Evolutionary conservation across 2,797 vertebrate genomes (phyloP).

Genomic region (Ciconia nigra): DNA sequence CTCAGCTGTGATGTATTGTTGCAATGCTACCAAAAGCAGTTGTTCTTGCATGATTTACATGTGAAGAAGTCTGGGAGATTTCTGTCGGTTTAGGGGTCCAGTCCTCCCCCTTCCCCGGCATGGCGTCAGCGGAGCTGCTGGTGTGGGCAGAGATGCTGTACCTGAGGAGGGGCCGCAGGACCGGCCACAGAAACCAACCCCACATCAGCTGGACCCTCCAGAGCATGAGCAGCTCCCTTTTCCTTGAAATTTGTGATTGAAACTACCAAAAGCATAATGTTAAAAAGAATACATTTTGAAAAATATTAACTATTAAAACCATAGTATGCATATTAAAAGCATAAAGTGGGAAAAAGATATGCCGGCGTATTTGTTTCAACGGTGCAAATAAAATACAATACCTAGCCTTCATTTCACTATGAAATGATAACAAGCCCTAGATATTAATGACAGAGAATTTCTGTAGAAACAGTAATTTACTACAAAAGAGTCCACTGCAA

Average conservation of each 20-base stretch:
- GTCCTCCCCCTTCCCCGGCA: background rate
- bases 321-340: background rate
- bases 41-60: too few species aligned
- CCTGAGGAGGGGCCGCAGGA: rapidly evolving
- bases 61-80: background rate
- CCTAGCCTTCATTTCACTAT: background rate
- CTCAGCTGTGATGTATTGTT: rapidly evolving
- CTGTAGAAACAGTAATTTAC: conserved; percentile 57
- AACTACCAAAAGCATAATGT: background rate
- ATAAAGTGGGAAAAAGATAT: background rate
- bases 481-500: conserved; percentile 1
- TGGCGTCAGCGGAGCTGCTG: background rate
- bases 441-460: conserved; percentile 53
- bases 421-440: conserved; percentile 24
- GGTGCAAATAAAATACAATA: background rate
- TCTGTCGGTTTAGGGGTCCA: background rate
- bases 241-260: background rate
- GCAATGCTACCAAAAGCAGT: background rate
- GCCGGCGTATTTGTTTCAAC: background rate
- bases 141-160: background rate
- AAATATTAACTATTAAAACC: background rate
- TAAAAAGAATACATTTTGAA: background rate
- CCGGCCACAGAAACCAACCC: background rate
- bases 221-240: background rate
- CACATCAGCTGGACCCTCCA: rapidly evolving